Conservation (phyloP, 2,888 invertebrate genomes). For the Catocala sponsa region DNA sequence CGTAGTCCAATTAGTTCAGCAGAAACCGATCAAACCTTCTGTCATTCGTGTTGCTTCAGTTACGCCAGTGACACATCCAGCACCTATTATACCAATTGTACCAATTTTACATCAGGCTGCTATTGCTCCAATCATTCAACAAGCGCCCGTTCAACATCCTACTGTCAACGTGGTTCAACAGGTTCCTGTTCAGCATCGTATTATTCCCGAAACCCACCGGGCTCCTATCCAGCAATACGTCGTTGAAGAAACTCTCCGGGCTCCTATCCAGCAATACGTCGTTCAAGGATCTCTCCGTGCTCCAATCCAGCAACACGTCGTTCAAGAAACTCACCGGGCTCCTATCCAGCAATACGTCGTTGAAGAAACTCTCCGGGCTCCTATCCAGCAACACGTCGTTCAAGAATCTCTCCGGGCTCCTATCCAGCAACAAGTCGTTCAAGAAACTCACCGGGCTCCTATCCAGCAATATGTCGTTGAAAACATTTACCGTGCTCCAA, state of each 20-base stretch:
- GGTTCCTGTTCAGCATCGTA: conserved; percentile 3
- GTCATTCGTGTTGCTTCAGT: conserved; percentile 3
- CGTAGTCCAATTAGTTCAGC: conserved; percentile 27
- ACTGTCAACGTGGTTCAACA: neutral
- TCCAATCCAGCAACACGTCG: neutral
- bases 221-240: conserved; percentile 7
- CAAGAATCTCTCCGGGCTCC: neutral
- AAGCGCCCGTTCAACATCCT: conserved; percentile 2
- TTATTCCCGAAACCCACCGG: neutral
- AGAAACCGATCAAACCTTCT: conserved; percentile 17
- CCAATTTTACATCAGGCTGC: conserved; percentile 3
- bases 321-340: neutral
- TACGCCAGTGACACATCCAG: neutral
- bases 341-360: neutral
- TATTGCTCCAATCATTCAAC: conserved; percentile 8
- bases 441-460: conserved; percentile 1
- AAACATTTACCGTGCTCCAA: no score
- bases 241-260: neutral
- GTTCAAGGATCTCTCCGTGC: neutral
- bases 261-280: neutral
- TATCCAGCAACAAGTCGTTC: neutral
- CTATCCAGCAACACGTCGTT: neutral
- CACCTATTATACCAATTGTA: conserved; percentile 1
- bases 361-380: no score
- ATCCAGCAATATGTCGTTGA: neutral